These are phyloP conservation scores for Aethes cnicana DNA, from an alignment of 2,888 invertebrate genomes.

Conservation along the genomic window DNA sequence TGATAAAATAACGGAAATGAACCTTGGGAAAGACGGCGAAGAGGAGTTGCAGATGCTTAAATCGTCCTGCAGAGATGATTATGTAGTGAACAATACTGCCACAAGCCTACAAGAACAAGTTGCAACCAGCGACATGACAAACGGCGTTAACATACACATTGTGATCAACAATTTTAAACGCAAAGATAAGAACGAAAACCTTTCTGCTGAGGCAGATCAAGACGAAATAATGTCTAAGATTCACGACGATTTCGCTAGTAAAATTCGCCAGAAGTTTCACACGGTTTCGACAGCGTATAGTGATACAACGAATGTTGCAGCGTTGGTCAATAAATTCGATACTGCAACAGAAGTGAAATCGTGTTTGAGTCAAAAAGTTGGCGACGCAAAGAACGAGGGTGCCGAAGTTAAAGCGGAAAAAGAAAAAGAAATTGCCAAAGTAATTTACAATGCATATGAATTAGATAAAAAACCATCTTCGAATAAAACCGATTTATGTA, in stretches of 20 bases:
- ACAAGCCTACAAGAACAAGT: conserved; percentile 36
- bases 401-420: conserved; percentile 7
- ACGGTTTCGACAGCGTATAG: conserved; percentile 63
- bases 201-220: neutral
- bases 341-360: neutral
- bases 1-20: conserved; percentile 53
- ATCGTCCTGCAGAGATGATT: conserved; percentile 47
- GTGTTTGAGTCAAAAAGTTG: neutral
- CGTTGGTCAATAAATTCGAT: neutral
- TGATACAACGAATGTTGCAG: conserved; percentile 31
- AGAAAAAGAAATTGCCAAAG: neutral
- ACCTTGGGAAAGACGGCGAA: conserved; percentile 44
- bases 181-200: conserved; percentile 36
- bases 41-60: conserved; percentile 30
- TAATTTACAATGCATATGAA: no score
- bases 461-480: no score
- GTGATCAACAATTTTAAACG: conserved; percentile 56
- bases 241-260: conserved; percentile 48
- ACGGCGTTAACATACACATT: conserved; percentile 62
- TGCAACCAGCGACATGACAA: conserved; percentile 46
- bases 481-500: no score
- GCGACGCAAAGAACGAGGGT: conserved; percentile 4
- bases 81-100: conserved; percentile 46
- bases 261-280: conserved; percentile 59
- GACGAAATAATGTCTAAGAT: no score